Evolutionary conservation across 2,888 invertebrate genomes (phyloP), one percentile per base, ranked within the genome.

Genomic region (Flabesymbios commensalis): DNA sequence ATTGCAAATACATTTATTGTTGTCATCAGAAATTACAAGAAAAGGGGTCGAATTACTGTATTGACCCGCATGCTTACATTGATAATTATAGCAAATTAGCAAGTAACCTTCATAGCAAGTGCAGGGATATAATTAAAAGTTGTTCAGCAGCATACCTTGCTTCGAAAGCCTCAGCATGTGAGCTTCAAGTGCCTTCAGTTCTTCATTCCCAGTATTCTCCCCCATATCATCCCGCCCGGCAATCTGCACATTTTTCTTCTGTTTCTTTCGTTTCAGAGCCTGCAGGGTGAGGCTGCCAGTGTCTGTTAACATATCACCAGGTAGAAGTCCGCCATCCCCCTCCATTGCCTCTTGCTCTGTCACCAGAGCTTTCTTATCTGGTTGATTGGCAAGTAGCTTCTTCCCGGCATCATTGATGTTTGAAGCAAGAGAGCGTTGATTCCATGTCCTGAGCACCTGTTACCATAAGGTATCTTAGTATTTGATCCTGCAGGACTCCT

Each of bases 101-200:
- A 14, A n/a, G n/a, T 36, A 10, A 14, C 10, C 39, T 36, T 10
- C 39, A 14, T 36, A 36, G n/a, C n/a, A 36, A 36, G 39, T 7
- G 28, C 7, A 55, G 5, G 19, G 7, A 28, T 48, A 10, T 26
- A 4, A 52, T 54, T n/a, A 14, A 59, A 36, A 7, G n/a, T 14
- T 7, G n/a, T 7, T n/a, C 31, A 5, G 1, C 22, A 7, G 19
- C 54, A 41, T 39, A 79, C 80, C 76, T 69, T 79, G 77, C 63
- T 74, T 77, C 28, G 75, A 76, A 31, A 79, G 62, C 43, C 72
- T 74, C 39, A 78, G 70, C 73, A 80, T 78, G 65, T 80, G 78
- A 36, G 79, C 78, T 57, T 80, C 80, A 29, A 81, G 65, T 19
- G 81, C 81, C 58, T 74, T 78, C 42, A 81, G 73, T 60, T 81